Conservation (phyloP, 2,888 invertebrate species). For the Eucera pruinosa region DNA sequence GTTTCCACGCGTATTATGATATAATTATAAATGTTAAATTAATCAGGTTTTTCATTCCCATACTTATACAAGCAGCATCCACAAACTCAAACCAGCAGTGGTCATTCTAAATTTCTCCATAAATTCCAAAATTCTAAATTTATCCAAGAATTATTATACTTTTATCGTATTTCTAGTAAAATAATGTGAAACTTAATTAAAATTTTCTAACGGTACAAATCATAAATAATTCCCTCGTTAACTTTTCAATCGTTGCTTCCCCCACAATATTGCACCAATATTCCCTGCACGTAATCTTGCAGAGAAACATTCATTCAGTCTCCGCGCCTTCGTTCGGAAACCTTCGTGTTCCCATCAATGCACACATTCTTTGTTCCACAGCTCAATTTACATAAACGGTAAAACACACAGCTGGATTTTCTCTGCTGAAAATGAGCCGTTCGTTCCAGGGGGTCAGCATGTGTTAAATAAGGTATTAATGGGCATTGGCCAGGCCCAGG, state of each 20-base stretch:
- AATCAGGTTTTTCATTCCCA: not conserved
- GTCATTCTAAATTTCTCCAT: not conserved
- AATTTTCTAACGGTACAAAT: not conserved
- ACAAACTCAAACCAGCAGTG: too few species aligned
- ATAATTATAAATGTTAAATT: too few species aligned
- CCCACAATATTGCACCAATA: not conserved
- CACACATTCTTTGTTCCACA: conserved; percentile 6
- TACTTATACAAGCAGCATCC: not conserved
- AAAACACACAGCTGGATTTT: conserved; percentile 32
- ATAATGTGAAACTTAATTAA: conserved; percentile 3
- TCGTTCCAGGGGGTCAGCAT: conserved; percentile 7
- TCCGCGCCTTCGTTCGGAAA: not conserved
- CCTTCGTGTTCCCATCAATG: conserved; percentile 1
- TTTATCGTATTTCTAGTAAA: not conserved
- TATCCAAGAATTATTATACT: not conserved
- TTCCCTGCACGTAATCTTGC: not conserved
- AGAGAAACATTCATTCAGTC: conserved; percentile 1
- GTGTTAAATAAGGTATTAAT: conserved; percentile 26
- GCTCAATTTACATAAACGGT: conserved; percentile 22
- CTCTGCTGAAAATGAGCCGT: conserved; percentile 5
- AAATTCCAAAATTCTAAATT: not conserved
- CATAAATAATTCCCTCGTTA: conserved; percentile 3
- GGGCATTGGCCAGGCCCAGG: not conserved
- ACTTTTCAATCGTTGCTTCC: conserved; percentile 7
- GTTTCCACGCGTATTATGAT: too few species aligned